phyloP scores from a whole-genome alignment of 2,113 vertebrate species.

The Lontra canadensis region DNA sequence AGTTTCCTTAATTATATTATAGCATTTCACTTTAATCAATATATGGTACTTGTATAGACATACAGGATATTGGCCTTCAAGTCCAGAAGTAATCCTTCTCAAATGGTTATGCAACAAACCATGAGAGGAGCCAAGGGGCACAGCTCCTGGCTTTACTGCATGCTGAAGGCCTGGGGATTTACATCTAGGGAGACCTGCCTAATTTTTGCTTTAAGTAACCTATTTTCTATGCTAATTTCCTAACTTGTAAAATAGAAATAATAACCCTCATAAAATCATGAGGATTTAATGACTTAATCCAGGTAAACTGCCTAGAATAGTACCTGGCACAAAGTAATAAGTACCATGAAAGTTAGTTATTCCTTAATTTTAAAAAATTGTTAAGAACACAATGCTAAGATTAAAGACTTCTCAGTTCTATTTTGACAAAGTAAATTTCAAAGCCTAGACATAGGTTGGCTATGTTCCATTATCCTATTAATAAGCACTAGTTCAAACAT shows the following conservation, averaged over 20 bases:
- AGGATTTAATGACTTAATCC: slow-evolving; percentile 33
- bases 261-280: slow-evolving; percentile 1
- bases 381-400: slow-evolving; percentile 12
- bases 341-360: not conserved
- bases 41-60: not conserved
- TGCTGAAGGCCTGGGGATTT: not conserved
- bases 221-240: slow-evolving; percentile 11
- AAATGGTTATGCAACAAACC: not conserved
- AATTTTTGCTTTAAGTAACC: not conserved
- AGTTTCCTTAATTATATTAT: not conserved
- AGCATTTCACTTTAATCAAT: not conserved
- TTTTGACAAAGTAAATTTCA: slow-evolving; percentile 22
- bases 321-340: not conserved
- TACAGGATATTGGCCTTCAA: not conserved
- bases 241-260: slow-evolving; percentile 13
- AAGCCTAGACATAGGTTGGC: not conserved
- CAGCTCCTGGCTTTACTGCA: not conserved
- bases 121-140: not conserved
- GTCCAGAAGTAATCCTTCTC: not conserved
- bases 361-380: not conserved
- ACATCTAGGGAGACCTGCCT: not conserved
- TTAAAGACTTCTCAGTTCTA: slow-evolving; percentile 12
- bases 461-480: not conserved
- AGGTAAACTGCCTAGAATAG: not conserved
- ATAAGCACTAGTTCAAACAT: slow-evolving; percentile 19